Evolutionary conservation across 2,888 invertebrate genomes (phyloP).

Genomic region (Ectobius pallidus): DNA sequence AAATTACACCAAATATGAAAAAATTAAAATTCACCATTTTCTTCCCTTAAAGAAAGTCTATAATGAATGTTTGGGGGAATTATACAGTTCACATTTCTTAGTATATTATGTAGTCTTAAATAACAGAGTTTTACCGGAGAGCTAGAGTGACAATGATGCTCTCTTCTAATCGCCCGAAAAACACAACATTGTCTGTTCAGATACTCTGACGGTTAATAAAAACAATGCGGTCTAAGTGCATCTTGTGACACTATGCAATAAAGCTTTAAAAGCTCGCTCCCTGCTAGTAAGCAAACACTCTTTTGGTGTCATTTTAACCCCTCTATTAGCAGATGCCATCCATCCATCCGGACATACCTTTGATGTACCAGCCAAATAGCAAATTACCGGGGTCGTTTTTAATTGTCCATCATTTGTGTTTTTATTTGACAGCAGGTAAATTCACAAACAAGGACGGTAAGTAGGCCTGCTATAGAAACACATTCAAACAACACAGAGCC

Average conservation of each 20-base stretch:
- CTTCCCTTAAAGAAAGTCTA: no score
- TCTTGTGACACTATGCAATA: constrained; percentile 16
- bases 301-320: constrained; percentile 25
- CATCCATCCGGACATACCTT: constrained; percentile 28
- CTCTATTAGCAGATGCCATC: constrained; percentile 28
- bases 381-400: constrained; percentile 36
- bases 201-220: background rate
- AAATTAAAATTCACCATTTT: no score
- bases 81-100: no score
- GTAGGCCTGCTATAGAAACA: background rate
- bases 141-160: no score
- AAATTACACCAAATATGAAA: no score
- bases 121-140: no score
- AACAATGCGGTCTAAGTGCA: background rate
- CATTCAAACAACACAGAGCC: constrained; percentile 3
- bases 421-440: constrained; percentile 38
- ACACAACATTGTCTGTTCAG: no score
- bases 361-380: constrained; percentile 34
- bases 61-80: no score
- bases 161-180: no score
- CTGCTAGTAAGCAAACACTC: constrained; percentile 23
- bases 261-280: constrained; percentile 18
- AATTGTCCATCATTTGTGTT: constrained; percentile 38
- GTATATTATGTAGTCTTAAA: no score
- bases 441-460: constrained; percentile 17